Evolutionary conservation across 2,113 vertebrate genomes (phyloP).

Genomic region (Ellobius talpinus): DNA sequence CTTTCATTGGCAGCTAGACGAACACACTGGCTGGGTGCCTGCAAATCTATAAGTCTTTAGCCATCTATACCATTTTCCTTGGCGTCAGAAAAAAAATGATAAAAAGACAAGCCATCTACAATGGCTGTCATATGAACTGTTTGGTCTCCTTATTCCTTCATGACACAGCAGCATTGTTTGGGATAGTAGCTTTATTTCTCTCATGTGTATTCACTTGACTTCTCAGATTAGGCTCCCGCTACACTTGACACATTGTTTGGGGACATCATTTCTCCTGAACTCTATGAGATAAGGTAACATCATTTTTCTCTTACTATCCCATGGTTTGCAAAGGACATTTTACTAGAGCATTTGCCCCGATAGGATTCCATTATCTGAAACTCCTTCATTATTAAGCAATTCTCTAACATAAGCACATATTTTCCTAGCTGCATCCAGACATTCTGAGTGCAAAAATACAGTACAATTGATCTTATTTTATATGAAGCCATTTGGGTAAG

Average conservation of each 20-base stretch:
- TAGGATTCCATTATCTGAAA: slow-evolving; percentile 46
- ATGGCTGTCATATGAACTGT: slow-evolving; percentile 38
- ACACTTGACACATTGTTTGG: slow-evolving; percentile 14
- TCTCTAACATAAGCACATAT: slow-evolving; percentile 5
- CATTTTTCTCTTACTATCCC: slow-evolving; percentile 52
- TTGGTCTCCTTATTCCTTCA: slow-evolving; percentile 44
- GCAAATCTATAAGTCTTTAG: slow-evolving; percentile 17
- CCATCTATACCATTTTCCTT: slow-evolving; percentile 25
- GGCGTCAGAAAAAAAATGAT: not conserved
- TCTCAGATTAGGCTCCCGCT: not conserved
- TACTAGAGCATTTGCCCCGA: not conserved
- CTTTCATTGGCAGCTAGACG: slow-evolving; percentile 50
- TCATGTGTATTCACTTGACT: slow-evolving; percentile 61
- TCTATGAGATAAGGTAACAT: slow-evolving; percentile 42
- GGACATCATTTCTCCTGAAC: slow-evolving; percentile 29
- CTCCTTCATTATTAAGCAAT: slow-evolving; percentile 56
- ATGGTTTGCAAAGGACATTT: slow-evolving; percentile 64
- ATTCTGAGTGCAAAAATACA: slow-evolving; percentile 19
- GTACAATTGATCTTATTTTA: not conserved
- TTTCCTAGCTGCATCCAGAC: slow-evolving; percentile 55
- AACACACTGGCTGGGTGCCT: slow-evolving; percentile 35
- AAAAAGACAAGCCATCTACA: not conserved
- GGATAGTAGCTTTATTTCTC: slow-evolving; percentile 31
- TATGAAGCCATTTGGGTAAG: slow-evolving; percentile 13
- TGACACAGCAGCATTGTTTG: not conserved